Percentiles rank a stretch among this genome's conserved stretches.
Evolutionary conservation across 2,797 vertebrate species (phyloP).

Genomic region (Enteromius viviparus): DNA sequence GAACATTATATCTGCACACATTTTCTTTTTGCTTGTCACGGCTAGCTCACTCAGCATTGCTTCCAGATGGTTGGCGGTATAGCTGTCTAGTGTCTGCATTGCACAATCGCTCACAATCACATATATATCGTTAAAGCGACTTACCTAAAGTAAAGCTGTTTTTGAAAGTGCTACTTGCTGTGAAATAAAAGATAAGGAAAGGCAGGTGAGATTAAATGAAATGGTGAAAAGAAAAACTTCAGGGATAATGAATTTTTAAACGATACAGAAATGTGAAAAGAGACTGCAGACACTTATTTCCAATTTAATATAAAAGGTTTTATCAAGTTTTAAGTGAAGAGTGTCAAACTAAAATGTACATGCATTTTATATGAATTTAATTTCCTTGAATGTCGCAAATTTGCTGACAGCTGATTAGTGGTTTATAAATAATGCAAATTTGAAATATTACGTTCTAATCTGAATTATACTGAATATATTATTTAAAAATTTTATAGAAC

Average conservation of each 20-base stretch:
- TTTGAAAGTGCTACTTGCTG: slow-evolving; percentile 88
- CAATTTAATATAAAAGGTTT: not conserved
- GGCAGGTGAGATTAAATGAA: slow-evolving; percentile 42
- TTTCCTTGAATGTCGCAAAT: not conserved
- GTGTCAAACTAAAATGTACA: not conserved
- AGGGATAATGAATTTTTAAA: not conserved
- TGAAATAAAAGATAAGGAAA: slow-evolving; percentile 50
- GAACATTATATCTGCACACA: not conserved
- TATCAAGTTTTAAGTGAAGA: not conserved
- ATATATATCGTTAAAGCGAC: slow-evolving; percentile 57
- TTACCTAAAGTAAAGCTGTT: slow-evolving; percentile 90
- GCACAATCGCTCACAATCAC: slow-evolving; percentile 64
- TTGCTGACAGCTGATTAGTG: not conserved
- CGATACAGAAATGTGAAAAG: not conserved
- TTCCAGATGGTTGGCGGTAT: slow-evolving; percentile 15
- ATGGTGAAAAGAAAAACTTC: slow-evolving; percentile 49
- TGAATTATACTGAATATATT: not conserved
- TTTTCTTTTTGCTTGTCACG: not conserved
- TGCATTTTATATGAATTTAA: not conserved
- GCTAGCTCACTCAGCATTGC: slow-evolving; percentile 7
- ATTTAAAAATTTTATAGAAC: not conserved
- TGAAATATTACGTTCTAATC: not conserved
- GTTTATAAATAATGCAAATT: not conserved
- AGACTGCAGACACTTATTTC: not conserved
- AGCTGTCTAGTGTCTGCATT: slow-evolving; percentile 29